Percentiles rank a stretch among this genome's conserved stretches.
phyloP scores from a whole-genome alignment of 1,140 invertebrate genomes.

The Ruditapes philippinarum region DNA sequence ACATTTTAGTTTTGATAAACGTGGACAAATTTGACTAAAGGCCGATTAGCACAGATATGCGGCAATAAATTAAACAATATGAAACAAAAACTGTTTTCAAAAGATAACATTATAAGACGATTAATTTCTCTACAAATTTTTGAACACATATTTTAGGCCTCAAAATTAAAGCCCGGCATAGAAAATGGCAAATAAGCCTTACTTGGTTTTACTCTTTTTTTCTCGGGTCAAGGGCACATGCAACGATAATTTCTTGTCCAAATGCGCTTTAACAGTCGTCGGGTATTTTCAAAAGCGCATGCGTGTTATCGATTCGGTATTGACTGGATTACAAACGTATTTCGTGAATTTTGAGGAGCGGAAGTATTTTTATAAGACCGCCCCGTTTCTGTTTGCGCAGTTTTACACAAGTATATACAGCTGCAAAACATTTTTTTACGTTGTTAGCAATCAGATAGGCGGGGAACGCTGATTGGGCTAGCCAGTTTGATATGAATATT shows the following conservation, averaged over 20 bases:
- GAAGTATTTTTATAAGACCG: background rate
- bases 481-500: no score
- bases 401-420: background rate
- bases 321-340: no score
- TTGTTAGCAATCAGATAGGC: background rate
- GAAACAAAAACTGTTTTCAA: background rate
- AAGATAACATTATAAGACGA: background rate
- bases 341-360: background rate
- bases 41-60: background rate
- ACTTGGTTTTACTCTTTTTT: background rate
- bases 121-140: background rate
- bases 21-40: background rate
- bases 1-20: background rate
- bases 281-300: no score
- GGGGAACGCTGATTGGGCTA: background rate
- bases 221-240: background rate
- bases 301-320: background rate
- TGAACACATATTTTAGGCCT: background rate
- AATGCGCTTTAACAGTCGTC: background rate
- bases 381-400: background rate
- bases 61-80: background rate
- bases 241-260: background rate
- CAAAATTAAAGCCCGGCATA: background rate
- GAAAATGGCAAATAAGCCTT: background rate
- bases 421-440: conserved; percentile 13